A percentile compares a stretch with the other conserved stretches of the same genome.
Conservation (phyloP, 2,113 vertebrate genomes). For the Nothobranchius kuhntae region DNA sequence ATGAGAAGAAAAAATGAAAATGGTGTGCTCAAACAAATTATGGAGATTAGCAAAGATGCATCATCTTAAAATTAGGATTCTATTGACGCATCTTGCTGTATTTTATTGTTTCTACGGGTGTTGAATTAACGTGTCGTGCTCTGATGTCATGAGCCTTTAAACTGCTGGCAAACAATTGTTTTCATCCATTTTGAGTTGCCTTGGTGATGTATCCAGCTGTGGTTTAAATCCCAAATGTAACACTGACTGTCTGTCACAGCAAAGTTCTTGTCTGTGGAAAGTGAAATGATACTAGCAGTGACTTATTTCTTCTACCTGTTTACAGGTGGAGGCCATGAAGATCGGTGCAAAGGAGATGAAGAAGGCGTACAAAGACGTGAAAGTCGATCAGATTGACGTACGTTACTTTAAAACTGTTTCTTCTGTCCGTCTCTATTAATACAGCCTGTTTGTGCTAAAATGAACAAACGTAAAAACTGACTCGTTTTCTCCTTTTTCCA, state of each 20-base stretch:
- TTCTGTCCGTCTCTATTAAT: not conserved
- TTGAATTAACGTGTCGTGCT: too few species aligned
- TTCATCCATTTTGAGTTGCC: not conserved
- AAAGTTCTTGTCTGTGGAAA: not conserved
- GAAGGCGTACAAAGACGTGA: constrained; percentile 95
- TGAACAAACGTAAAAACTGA: too few species aligned
- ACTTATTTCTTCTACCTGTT: constrained; percentile 8
- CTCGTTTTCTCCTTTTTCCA: too few species aligned
- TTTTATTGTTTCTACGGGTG: too few species aligned
- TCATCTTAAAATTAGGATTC: too few species aligned
- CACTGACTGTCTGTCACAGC: too few species aligned
- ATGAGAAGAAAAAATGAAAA: too few species aligned
- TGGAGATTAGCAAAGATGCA: too few species aligned
- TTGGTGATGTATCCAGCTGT: not conserved
- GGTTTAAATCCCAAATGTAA: not conserved
- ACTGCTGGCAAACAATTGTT: not conserved
- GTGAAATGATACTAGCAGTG: not conserved
- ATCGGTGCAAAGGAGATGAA: constrained; percentile 98
- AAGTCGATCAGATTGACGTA: constrained; percentile 98
- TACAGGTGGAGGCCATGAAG: constrained; percentile 98
- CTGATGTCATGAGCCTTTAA: not conserved
- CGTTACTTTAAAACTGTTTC: constrained; percentile 6
- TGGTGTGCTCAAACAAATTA: too few species aligned
- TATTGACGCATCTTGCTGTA: too few species aligned
- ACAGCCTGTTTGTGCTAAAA: not conserved